Conservation (phyloP, 1,140 invertebrate genomes). For the Drosophila leontia region DNA sequence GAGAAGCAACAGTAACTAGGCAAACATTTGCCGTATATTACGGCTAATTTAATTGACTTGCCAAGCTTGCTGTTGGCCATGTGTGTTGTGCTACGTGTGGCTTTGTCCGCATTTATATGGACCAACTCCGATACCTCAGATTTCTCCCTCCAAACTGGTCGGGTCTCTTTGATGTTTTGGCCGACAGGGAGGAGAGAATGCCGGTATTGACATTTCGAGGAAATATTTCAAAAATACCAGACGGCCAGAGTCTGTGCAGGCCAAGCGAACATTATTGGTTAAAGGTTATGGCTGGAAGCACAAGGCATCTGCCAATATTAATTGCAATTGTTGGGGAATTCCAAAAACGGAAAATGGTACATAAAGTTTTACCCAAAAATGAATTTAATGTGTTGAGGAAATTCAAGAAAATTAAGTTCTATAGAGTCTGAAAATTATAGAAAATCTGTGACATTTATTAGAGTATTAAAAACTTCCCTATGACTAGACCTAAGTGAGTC, state of each 20-base stretch:
- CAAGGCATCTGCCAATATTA: not conserved
- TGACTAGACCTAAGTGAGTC: too few relatives aligned
- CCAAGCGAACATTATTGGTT: not conserved
- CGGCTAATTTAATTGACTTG: constrained; percentile 68
- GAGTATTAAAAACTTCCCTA: not conserved
- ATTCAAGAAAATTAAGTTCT: not conserved
- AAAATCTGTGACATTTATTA: not conserved
- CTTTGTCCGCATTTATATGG: constrained; percentile 16
- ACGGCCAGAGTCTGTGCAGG: not conserved
- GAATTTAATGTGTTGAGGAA: not conserved
- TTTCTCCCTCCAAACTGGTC: not conserved
- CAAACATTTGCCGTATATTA: constrained; percentile 56
- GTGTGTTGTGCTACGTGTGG: constrained; percentile 17
- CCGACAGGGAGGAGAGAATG: constrained; percentile 3
- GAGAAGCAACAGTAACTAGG: constrained; percentile 19
- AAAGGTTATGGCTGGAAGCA: not conserved
- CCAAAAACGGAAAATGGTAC: not conserved
- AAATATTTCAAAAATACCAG: constrained; percentile 12
- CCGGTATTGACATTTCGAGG: constrained; percentile 29
- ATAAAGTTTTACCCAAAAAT: not conserved
- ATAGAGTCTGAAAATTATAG: not conserved
- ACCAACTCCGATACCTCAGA: constrained; percentile 2
- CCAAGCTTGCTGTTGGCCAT: constrained; percentile 30
- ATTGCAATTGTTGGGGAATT: not conserved
- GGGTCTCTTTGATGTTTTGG: constrained; percentile 25